Conservation (phyloP, 2,113 vertebrate genomes). For the Gnathonemus longibarbis region DNA sequence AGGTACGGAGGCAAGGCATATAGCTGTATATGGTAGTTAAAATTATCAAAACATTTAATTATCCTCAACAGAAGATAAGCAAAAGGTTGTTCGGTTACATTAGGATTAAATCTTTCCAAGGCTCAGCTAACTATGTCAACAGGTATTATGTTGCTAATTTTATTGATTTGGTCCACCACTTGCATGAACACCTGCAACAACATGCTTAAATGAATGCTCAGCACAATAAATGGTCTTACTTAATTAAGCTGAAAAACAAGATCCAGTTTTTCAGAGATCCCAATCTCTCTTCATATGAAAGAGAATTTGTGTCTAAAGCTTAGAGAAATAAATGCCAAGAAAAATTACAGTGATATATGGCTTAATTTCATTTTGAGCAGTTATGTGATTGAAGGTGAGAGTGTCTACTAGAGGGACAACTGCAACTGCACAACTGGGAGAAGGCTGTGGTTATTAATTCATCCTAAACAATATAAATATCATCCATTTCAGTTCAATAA, state of each 20-base stretch:
- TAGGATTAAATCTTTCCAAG: background rate
- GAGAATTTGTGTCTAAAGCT: background rate
- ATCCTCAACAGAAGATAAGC: constrained; percentile 11
- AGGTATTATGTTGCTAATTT: background rate
- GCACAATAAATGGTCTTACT: background rate
- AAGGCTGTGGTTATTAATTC: constrained; percentile 5
- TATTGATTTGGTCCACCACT: background rate
- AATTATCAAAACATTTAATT: background rate
- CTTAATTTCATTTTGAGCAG: constrained; percentile 11
- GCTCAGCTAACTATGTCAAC: background rate
- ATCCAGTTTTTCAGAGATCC: background rate
- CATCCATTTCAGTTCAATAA: background rate
- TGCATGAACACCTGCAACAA: background rate
- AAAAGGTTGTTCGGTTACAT: background rate
- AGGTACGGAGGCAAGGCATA: background rate
- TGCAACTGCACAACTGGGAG: constrained; percentile 4
- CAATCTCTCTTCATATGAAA: background rate
- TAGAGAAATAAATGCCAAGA: constrained; percentile 6
- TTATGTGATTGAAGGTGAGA: constrained; percentile 10
- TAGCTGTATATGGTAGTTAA: background rate
- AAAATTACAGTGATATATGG: constrained; percentile 5
- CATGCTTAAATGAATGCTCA: background rate
- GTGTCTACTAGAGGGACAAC: background rate
- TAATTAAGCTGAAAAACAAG: background rate
- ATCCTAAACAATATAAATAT: background rate